Conservation (phyloP, 2,888 invertebrate species). For the Hypomecis atomaria region DNA sequence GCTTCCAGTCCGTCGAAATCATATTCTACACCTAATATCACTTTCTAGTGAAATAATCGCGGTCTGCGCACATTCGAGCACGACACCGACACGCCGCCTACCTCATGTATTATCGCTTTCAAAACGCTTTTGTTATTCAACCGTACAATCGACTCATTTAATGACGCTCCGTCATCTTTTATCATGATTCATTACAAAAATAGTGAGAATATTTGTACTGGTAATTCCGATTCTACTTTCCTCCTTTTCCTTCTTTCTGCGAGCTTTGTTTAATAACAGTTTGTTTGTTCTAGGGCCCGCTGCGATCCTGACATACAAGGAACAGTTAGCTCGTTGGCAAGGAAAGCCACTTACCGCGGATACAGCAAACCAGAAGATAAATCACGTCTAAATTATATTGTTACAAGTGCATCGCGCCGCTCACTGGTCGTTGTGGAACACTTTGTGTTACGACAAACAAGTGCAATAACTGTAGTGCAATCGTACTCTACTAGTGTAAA, state of each 20-base stretch:
- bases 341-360: slow-evolving; percentile 71
- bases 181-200: slow-evolving; percentile 4
- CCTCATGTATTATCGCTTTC: slow-evolving; percentile 43
- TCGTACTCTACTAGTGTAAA: slow-evolving; percentile 69
- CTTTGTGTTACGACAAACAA: slow-evolving; percentile 72
- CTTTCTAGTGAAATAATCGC: slow-evolving; percentile 71
- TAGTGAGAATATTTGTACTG: neutral
- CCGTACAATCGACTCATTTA: slow-evolving; percentile 19
- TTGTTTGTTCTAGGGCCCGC: slow-evolving; percentile 78
- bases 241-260: neutral
- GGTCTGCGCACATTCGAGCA: slow-evolving; percentile 46
- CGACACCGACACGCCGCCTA: slow-evolving; percentile 34
- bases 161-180: slow-evolving; percentile 6
- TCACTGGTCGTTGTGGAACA: slow-evolving; percentile 69
- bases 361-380: slow-evolving; percentile 65
- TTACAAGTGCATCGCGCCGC: slow-evolving; percentile 67
- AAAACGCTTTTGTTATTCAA: slow-evolving; percentile 37
- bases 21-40: slow-evolving; percentile 68
- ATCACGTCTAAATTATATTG: slow-evolving; percentile 72
- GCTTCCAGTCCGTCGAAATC: slow-evolving; percentile 70
- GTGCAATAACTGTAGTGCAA: slow-evolving; percentile 84
- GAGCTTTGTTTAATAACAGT: slow-evolving; percentile 24
- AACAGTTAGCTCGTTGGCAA: slow-evolving; percentile 69
- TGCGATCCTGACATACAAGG: slow-evolving; percentile 82
- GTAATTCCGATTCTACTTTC: neutral